Percentiles rank a stretch among this genome's conserved stretches.
These are phyloP conservation scores for Silurus asotus DNA, from an alignment of 2,113 vertebrate genomes.

Conservation along the genomic window DNA sequence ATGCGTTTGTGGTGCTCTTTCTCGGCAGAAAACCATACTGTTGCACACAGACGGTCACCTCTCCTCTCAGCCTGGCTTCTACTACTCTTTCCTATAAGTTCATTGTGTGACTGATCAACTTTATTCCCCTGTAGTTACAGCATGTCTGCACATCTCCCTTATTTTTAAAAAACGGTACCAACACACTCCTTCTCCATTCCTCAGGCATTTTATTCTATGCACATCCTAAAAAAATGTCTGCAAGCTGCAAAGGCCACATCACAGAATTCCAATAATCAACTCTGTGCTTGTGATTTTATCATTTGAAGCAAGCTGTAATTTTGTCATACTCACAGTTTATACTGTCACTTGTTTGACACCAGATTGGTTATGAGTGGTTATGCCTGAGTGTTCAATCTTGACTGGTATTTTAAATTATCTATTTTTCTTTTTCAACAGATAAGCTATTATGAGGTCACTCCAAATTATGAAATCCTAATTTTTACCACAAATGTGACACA, in stretches of 20 bases:
- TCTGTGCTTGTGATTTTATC: neutral
- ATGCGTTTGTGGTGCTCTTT: too few species aligned
- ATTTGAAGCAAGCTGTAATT: neutral
- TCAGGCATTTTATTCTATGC: too few species aligned
- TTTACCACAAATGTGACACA: slow-evolving; percentile 62
- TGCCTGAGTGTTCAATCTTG: neutral
- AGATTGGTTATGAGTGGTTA: neutral
- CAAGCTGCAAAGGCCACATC: neutral
- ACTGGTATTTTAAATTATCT: neutral
- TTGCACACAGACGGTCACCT: too few species aligned
- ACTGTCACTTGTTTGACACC: neutral
- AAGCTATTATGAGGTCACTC: slow-evolving; percentile 62
- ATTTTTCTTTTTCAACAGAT: slow-evolving; percentile 64
- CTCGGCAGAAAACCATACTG: too few species aligned
- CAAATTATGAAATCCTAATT: slow-evolving; percentile 71
- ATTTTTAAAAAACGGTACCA: too few species aligned
- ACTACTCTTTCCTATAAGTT: too few species aligned
- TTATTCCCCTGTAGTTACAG: too few species aligned
- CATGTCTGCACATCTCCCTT: too few species aligned
- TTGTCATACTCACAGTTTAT: neutral
- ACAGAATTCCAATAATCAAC: neutral
- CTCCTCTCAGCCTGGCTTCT: too few species aligned
- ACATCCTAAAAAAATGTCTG: neutral
- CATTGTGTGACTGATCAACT: too few species aligned
- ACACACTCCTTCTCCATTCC: too few species aligned